Conservation (phyloP, 2,113 vertebrate genomes). For the Motacilla alba region DNA sequence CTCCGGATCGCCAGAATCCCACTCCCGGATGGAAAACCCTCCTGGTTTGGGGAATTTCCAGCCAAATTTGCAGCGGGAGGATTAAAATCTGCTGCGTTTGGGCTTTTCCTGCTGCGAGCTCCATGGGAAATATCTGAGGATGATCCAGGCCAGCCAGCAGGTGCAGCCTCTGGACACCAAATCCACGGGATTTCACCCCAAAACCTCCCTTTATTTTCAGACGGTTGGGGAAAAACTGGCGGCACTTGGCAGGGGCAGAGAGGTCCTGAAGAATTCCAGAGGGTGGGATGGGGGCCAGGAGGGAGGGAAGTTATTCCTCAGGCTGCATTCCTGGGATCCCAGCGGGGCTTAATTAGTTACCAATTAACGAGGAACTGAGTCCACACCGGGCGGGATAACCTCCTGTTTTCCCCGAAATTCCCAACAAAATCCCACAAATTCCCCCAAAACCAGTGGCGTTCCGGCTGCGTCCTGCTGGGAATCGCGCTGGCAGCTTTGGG, state of each 20-base stretch:
- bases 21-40: not conserved
- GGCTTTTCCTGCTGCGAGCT: not conserved
- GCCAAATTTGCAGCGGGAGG: not conserved
- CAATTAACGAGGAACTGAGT: not conserved
- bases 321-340: not conserved
- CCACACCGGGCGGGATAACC: fast-evolving
- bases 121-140: fast-evolving
- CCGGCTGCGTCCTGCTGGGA: not conserved
- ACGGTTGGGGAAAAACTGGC: fast-evolving
- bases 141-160: not conserved
- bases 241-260: not conserved
- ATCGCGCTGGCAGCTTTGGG: fast-evolving
- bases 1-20: not conserved
- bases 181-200: not conserved
- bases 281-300: not conserved
- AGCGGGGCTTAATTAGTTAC: not conserved
- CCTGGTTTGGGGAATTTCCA: not conserved
- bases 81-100: not conserved
- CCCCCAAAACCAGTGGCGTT: fast-evolving
- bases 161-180: fast-evolving
- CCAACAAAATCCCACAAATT: not conserved
- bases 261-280: not conserved
- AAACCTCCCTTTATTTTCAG: not conserved
- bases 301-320: not conserved
- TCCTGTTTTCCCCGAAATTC: fast-evolving